Evolutionary conservation across 2,113 vertebrate genomes (phyloP), one percentile per base, ranked within the genome.

Genomic region (Scophthalmus maximus): DNA sequence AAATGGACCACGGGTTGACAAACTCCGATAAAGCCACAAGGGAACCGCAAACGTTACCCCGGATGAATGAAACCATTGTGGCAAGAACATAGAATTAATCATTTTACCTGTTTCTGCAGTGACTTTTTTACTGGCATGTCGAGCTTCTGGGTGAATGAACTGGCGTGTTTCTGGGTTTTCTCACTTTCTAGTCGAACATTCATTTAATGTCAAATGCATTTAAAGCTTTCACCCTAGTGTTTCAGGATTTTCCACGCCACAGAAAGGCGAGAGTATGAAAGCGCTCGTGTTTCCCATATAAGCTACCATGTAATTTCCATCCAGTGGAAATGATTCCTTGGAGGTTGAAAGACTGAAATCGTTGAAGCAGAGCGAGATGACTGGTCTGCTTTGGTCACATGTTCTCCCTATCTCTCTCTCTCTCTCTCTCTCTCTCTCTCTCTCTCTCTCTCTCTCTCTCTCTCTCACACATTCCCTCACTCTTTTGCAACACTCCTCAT

Each of bases 331-430:
- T 25, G 55, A 85, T 86, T 90, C 79, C 88, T 87, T 29, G 30
- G 87, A 88, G 87, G 82, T 70, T 86, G 74, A 81, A 78, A 89
- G 88, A 84, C 93, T 89, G 91, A 90, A 94, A 93, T 94, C 85
- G 92, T 92, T 50, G 73, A 92, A 94, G 85, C 79, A 82, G 94
- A 93, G 94, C 88, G 93, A 95, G 93, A 90, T 95, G 95, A 94
- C 94, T 95, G 94, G 92, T 94, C 94, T 93, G 90, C 88, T 75
- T 75, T 81, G 92, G 92, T 96, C 96, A 98, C 96, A 95, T 97
- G 95, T 60, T 75, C 75, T 81, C 81, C 61, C 73, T 91, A 69
- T 90, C 88, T 50, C 57, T 71, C 61, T 69, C 73, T 29, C 44
- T 50, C 55, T 56, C 65, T 69, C 66, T 40, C 26, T 56, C 68